Base-by-base conservation (phyloP, 2,888 invertebrate genomes). In the Spicauda simplicius region DNA sequence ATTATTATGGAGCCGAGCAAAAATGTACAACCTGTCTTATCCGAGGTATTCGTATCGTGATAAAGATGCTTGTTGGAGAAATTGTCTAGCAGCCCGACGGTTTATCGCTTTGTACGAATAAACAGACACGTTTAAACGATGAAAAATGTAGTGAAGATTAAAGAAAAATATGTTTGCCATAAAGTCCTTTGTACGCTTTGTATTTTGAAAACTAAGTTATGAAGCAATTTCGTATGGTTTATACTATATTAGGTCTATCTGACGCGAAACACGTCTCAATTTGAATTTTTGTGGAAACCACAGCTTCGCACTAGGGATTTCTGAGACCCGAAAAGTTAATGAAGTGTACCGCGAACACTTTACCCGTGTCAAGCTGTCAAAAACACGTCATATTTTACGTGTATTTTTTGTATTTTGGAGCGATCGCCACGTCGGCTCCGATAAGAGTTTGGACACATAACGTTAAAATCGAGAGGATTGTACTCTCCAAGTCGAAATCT, bases 301-400 rank as follows among this genome's bases (percentile, higher is more conserved):
- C 75, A 69, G 76, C 75, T 72, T 63, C 64, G 64, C 68, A 68
- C 75, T 78, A 72, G 74, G 75, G 76, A 81, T 83, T 84, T 81
- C 77, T 77, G 80, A 74, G 77, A 80, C 81, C 82, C 77, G 72
- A 80, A 81, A 84, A 87, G 82, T 83, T 89, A 90, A 91, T 90
- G 88, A 91, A 90, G 89, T 87, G 83, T 86, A 78, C 82, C 79
- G 76, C 80, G 76, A 84, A 87, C 84, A 86, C 88, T 84, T 82
- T 82, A 91, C 92, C 92, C 91, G 76, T 83, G 87, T 91, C 91
- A 91, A 84, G 77, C 85, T 89, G 91, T 90, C 92, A 90, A 78
- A 86, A 86, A 80, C 89, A 90, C 84, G 85, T 90, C 89, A 91
- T 86, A 88, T 85, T 87, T 84, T 78, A 81, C 82, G 77, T 80